Conservation (phyloP, 2,888 invertebrate genomes). For the Euzophera pinguis region DNA sequence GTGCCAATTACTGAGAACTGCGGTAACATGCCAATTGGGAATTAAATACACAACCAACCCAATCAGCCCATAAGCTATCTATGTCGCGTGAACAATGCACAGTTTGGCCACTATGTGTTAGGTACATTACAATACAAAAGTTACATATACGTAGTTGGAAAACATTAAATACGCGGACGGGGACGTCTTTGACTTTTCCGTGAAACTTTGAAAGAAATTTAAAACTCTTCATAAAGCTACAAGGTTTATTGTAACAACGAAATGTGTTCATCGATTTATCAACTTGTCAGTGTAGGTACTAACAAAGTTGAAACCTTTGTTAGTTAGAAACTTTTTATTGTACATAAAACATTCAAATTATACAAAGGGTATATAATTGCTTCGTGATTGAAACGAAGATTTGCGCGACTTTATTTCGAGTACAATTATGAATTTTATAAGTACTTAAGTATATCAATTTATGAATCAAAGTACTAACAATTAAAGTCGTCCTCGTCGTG, state of each 20-base stretch:
- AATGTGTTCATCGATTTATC: not conserved
- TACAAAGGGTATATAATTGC: too few species aligned
- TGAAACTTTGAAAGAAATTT: not conserved
- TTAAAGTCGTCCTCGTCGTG: not conserved
- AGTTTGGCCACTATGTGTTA: slow-evolving; percentile 33
- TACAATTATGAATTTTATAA: not conserved
- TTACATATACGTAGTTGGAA: slow-evolving; percentile 27
- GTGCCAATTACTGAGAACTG: slow-evolving; percentile 38
- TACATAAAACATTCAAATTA: too few species aligned
- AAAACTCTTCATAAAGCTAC: not conserved
- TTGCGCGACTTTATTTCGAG: not conserved
- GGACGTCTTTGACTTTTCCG: slow-evolving; percentile 22
- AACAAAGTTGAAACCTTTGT: not conserved
- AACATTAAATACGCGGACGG: slow-evolving; percentile 31
- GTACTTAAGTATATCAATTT: not conserved
- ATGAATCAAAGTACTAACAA: not conserved
- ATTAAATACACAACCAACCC: slow-evolving; percentile 48
- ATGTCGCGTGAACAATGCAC: slow-evolving; percentile 39
- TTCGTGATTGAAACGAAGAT: not conserved
- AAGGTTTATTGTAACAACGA: too few species aligned
- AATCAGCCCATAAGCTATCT: slow-evolving; percentile 58
- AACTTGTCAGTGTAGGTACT: not conserved
- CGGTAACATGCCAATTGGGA: slow-evolving; percentile 57
- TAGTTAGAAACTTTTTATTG: too few species aligned
- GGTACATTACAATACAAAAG: slow-evolving; percentile 29